These are phyloP conservation scores for Linurgus olivaceus DNA, from an alignment of 2,797 vertebrate genomes.

Conservation along the genomic window DNA sequence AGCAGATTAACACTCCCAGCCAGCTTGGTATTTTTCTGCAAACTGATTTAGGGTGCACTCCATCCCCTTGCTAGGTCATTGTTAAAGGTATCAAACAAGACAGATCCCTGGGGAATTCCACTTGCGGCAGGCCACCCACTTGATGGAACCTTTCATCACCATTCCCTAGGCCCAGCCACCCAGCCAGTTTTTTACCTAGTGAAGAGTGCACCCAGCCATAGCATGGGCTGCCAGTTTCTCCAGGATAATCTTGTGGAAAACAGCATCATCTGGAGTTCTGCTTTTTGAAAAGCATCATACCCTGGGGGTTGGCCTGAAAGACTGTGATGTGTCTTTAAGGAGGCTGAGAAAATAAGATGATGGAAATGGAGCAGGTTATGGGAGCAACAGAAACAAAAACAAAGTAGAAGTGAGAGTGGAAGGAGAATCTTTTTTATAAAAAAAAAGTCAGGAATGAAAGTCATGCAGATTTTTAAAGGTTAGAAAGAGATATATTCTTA, in stretches of 20 bases:
- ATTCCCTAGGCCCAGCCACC: rapidly evolving
- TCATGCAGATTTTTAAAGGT: background rate
- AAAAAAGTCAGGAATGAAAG: background rate
- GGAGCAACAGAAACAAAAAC: background rate
- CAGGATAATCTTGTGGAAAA: background rate
- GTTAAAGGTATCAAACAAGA: background rate
- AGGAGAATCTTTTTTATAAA: background rate
- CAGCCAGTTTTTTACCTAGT: background rate
- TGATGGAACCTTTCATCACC: background rate
- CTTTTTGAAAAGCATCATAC: background rate
- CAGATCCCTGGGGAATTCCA: background rate
- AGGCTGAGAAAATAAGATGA: background rate
- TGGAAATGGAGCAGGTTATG: background rate
- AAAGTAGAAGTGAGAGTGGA: background rate
- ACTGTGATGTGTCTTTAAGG: background rate
- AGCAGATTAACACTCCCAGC: background rate
- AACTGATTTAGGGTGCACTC: background rate
- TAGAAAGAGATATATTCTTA: background rate
- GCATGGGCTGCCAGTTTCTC: background rate
- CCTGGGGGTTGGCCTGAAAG: background rate
- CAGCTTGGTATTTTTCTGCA: background rate
- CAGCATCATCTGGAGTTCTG: background rate
- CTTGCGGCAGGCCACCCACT: background rate
- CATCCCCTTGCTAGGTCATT: background rate
- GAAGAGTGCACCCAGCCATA: background rate